phyloP scores from a whole-genome alignment of 1,140 invertebrate genomes.

The Acromyrmex echinatior region DNA sequence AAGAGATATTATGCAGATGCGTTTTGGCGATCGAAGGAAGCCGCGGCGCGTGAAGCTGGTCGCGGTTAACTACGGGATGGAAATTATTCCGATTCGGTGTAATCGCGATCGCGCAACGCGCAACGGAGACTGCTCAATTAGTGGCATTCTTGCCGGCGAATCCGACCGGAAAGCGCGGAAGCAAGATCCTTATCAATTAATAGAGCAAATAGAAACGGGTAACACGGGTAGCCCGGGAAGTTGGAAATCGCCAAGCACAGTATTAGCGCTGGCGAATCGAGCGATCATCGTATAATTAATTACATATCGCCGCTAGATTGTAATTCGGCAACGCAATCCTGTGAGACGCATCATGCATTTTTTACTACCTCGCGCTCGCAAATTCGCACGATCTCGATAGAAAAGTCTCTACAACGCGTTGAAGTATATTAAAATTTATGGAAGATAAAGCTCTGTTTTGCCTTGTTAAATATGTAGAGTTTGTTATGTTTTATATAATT shows the following conservation, averaged over 20 bases:
- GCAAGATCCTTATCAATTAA: slow-evolving; percentile 62
- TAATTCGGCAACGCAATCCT: not conserved
- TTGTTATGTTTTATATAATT: not conserved
- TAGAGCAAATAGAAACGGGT: slow-evolving; percentile 58
- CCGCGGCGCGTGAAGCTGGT: slow-evolving; percentile 52
- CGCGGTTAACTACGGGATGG: slow-evolving; percentile 52
- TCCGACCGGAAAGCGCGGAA: slow-evolving; percentile 62
- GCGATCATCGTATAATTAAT: slow-evolving; percentile 19
- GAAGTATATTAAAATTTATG: not conserved
- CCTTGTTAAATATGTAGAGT: not conserved
- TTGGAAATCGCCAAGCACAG: slow-evolving; percentile 20
- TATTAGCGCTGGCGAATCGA: not conserved
- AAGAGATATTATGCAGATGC: slow-evolving; percentile 44
- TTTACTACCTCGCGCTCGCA: not conserved
- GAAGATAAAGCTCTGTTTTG: not conserved
- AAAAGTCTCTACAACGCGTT: not conserved
- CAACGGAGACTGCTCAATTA: slow-evolving; percentile 59
- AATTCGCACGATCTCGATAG: not conserved
- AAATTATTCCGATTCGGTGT: slow-evolving; percentile 50
- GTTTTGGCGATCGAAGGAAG: slow-evolving; percentile 41
- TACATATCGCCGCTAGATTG: not conserved
- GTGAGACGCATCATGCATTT: not conserved
- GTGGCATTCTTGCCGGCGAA: slow-evolving; percentile 60
- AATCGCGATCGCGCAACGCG: slow-evolving; percentile 58
- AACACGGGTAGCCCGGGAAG: slow-evolving; percentile 39